Evolutionary conservation across 1,140 invertebrate genomes (phyloP), one percentile per base, ranked within the genome.

Genomic region (Brachionus paranguensis): DNA sequence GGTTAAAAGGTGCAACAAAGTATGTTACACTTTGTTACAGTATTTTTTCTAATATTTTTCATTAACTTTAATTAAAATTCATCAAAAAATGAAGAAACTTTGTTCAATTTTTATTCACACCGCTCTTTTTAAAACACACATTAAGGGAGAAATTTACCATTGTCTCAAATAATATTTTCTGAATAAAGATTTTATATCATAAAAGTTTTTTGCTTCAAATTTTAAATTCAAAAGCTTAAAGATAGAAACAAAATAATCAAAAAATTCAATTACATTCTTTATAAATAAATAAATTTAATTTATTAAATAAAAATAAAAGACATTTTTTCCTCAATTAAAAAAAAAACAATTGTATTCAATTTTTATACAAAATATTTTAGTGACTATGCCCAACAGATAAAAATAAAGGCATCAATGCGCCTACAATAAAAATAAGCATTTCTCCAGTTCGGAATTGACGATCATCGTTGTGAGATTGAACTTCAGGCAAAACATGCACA

Each of bases 401-500:
- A 43, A 98, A 87, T 1, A 96, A 90, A 0, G 97, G 97, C 78
- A 96, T 89, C 81, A 97, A 88, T 14, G 94, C 93, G 10, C 96
- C 96, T 65, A 93, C 86, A 12, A 98, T 93, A 81, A 99, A 90
- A 45, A 93, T 93, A 1, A 94, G 78, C 33, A 98, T 90, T 90
- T 99, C 96, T 85, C 92, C 43, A 88, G 87, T 17, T 90, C 86
- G 20, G 88, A 87, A 74, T 88, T 87, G 37, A 90, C 88, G 7
- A 91, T 89, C 41, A 88, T 87, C n/a, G 89, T 91, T 84, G 90
- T 90, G 85, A 89, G 86, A 88, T 91, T 90, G 10, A 89, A 99
- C 90, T 90, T 99, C 97, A 0, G 97, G 96, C 60, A 99, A 89
- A 3, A 99, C 96, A 89, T 99, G 97, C 1, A 99, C 96, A 1